Evolutionary conservation across 1,140 invertebrate genomes (phyloP), one percentile per base, ranked within the genome.

Genomic region (Drosophila prosaltans): DNA sequence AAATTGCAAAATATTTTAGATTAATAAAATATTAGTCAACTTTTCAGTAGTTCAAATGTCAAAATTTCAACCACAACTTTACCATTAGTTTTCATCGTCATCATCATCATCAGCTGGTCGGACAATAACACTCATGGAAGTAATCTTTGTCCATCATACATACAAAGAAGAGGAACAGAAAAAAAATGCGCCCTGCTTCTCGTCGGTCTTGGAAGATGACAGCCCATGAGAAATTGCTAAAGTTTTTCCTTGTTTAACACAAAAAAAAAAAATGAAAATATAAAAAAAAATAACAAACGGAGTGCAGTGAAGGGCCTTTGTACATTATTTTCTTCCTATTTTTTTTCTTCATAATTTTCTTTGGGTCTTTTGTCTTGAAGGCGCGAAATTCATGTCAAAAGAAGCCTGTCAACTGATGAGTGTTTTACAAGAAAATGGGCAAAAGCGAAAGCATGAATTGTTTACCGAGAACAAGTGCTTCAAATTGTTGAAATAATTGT

Each of bases 321-420:
- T 51, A 51, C 45, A 51, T 51, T 51, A 51, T 51, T 51, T 51
- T 51, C 21, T 2, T 26, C n/a, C 26, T 48, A 26, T 26, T 51
- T 48, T 51, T 4, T 10, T 51, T 51, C 10, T 10, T 26, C 7
- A 51, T 51, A 51, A 51, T 51, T 51, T 51, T 48, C 45, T 48
- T 8, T 51, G 24, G 21, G 45, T 51, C 45, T 51, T 51, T 21
- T 26, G 45, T 26, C 45, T 51, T 26, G 45, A 51, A 51, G 45
- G 45, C 45, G 45, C 21, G 45, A 51, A 51, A 51, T 51, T 51
- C 45, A 10, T 51, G 21, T 51, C 45, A 51, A 51, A 51, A 51
- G 45, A 51, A 51, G 45, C 45, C 45, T 51, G 45, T 51, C 45
- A 51, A 51, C 21, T 26, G 45, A 51, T 51, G 45, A 26, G 21